These are phyloP conservation scores for Halisarca cf. caerulea DNA, from an alignment of 37 sponge, comb jelly and placozoan species.

Conservation along the genomic window DNA sequence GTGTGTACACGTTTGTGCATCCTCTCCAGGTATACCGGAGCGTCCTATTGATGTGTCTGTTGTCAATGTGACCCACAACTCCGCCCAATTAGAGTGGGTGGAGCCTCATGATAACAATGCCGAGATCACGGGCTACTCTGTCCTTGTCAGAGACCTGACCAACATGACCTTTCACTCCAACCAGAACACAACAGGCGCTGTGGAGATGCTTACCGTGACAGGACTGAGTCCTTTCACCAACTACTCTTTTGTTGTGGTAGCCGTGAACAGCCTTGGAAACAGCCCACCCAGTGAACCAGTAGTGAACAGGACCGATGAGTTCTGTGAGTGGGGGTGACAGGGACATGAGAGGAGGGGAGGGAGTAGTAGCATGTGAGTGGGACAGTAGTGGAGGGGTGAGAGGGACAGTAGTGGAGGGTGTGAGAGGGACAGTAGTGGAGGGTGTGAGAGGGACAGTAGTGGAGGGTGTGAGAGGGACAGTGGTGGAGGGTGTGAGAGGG, in stretches of 20 bases:
- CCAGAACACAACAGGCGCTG: not conserved
- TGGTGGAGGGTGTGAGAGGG: not conserved
- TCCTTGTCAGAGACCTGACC: not conserved
- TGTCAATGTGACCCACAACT: slow-evolving; percentile 30
- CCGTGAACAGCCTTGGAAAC: slow-evolving; percentile 44
- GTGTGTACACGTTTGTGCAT: not conserved
- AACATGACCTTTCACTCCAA: not conserved
- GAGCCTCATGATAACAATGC: slow-evolving; percentile 74
- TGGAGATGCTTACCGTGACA: not conserved
- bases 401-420: not conserved
- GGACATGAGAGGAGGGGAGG: not conserved
- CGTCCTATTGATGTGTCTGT: slow-evolving; percentile 30
- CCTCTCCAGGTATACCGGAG: slow-evolving; percentile 36
- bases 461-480: not conserved
- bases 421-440: not conserved
- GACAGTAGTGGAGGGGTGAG: not conserved
- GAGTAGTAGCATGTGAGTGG: not conserved
- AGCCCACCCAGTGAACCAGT: slow-evolving; percentile 40
- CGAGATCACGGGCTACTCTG: slow-evolving; percentile 42
- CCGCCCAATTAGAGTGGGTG: slow-evolving; percentile 30
- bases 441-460: not conserved
- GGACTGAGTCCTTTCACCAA: slow-evolving; percentile 31
- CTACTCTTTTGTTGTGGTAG: slow-evolving; percentile 35
- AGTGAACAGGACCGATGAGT: slow-evolving; percentile 31
- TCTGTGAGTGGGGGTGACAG: not conserved